These are phyloP conservation scores for Linyphia triangularis DNA, from an alignment of 2,888 invertebrate genomes.

Conservation along the genomic window DNA sequence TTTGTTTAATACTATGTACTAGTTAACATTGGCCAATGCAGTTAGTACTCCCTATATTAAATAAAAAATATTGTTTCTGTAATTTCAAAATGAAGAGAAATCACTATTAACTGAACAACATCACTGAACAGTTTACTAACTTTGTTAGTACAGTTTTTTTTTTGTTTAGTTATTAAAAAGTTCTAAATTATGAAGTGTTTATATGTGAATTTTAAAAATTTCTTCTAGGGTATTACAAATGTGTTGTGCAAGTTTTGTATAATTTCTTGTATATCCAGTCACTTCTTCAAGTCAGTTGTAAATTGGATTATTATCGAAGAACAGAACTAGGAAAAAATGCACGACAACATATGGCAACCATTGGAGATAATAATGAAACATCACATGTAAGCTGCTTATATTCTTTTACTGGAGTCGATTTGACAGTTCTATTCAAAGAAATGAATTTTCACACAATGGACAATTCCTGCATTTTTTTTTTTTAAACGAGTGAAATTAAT, in stretches of 20 bases:
- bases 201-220: conserved; percentile 22
- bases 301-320: conserved; percentile 79
- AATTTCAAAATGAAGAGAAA: no score
- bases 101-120: no score
- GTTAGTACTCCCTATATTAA: no score
- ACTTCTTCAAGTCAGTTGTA: conserved; percentile 85
- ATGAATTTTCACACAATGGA: no score
- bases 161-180: background rate
- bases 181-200: background rate
- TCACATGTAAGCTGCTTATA: background rate
- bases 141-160: background rate
- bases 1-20: no score
- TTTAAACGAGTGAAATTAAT: no score
- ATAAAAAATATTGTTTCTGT: no score
- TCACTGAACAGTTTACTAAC: no score
- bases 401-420: no score
- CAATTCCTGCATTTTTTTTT: no score
- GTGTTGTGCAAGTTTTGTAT: conserved; percentile 92
- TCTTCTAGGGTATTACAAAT: conserved; percentile 90
- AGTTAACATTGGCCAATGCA: no score
- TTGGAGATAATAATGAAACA: background rate
- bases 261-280: conserved; percentile 94
- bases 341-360: background rate
- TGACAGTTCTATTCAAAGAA: no score
- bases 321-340: conserved; percentile 56